Percentiles rank a stretch among this genome's conserved stretches.
These are phyloP conservation scores for Hemibagrus wyckioides DNA, from an alignment of 2,113 vertebrate genomes.

Conservation along the genomic window DNA sequence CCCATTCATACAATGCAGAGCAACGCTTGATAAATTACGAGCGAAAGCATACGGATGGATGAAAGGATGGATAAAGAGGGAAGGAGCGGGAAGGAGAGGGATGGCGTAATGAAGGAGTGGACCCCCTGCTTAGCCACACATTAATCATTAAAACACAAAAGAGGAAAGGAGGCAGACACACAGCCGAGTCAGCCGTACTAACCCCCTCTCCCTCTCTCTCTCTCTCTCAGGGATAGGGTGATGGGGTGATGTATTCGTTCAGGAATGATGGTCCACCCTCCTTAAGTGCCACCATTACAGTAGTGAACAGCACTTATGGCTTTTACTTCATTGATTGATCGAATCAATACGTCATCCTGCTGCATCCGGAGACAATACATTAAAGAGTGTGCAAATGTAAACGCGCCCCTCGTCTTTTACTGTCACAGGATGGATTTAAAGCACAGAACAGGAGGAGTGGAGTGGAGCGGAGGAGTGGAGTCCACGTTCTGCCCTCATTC, in stretches of 20 bases:
- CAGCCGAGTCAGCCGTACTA: conserved; percentile 56
- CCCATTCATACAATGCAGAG: neutral
- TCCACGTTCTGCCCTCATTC: neutral
- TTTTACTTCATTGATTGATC: conserved; percentile 74
- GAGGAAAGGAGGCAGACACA: conserved; percentile 53
- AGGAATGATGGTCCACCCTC: conserved; percentile 57
- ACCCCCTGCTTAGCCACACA: conserved; percentile 62
- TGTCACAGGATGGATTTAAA: neutral
- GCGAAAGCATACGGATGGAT: conserved; percentile 57
- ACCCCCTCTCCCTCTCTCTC: conserved; percentile 21
- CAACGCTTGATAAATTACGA: conserved; percentile 28
- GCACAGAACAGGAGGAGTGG: neutral
- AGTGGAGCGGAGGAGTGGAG: neutral
- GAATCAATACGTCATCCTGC: conserved; percentile 74
- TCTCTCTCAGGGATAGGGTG: conserved; percentile 32
- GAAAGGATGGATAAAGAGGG: conserved; percentile 39
- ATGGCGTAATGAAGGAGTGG: conserved; percentile 59
- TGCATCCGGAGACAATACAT: conserved; percentile 73
- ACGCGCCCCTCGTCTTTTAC: conserved; percentile 7
- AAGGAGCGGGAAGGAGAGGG: conserved; percentile 19
- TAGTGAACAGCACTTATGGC: conserved; percentile 69
- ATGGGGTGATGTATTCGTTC: conserved; percentile 62
- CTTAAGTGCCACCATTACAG: conserved; percentile 75
- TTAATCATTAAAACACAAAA: conserved; percentile 73
- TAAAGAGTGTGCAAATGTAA: conserved; percentile 54